Evolutionary conservation across 2,113 vertebrate species (phyloP), one percentile per base, ranked within the genome.

Genomic region (Varanus komodoensis): DNA sequence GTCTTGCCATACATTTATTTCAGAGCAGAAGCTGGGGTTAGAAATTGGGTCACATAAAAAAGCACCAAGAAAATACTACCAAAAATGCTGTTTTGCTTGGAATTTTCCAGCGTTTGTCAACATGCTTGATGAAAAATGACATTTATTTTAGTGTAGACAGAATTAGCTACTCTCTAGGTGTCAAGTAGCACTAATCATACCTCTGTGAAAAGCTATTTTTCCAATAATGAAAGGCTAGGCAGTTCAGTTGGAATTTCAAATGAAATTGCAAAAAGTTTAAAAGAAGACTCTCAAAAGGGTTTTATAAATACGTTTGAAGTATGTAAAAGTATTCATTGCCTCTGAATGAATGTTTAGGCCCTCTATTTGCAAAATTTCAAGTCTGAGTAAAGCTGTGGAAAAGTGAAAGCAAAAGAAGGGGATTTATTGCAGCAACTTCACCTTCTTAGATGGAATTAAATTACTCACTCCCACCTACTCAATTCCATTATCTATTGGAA

Each of bases 291-390:
- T 67, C 0, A 80, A 27, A 81, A 7, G 92, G 89, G 89, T 93
- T 91, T 89, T 57, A 64, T 64, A 75, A 89, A 85, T 29, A 64
- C 88, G n/a, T 89, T 86, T 68, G 48, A 89, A 93, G 94, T 95
- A 84, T 81, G 91, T 89, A 94, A 91, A 93, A 93, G 21, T 87
- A 48, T 75, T 83, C 61, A 90, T 38, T 94, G 61, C 78, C 93
- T 80, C 73, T 94, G 50, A 96, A 82, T 84, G 87, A 94, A 71
- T 94, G 94, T 91, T 95, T 93, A 85, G 84, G 90, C 77, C 82
- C 8, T 64, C 84, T 89, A 71, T 91, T 95, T 93, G 95, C 90
- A 93, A 27, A 67, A 87, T 89, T 94, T 94, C 48, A 83, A 83
- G 3, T 68, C 50, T 29, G n/a, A 84, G 44, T 89, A 83, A 95